A percentile compares a stretch with the other conserved stretches of the same genome.
Evolutionary conservation across 2,888 invertebrate genomes (phyloP).

Genomic region (Xestia sexstrigata): DNA sequence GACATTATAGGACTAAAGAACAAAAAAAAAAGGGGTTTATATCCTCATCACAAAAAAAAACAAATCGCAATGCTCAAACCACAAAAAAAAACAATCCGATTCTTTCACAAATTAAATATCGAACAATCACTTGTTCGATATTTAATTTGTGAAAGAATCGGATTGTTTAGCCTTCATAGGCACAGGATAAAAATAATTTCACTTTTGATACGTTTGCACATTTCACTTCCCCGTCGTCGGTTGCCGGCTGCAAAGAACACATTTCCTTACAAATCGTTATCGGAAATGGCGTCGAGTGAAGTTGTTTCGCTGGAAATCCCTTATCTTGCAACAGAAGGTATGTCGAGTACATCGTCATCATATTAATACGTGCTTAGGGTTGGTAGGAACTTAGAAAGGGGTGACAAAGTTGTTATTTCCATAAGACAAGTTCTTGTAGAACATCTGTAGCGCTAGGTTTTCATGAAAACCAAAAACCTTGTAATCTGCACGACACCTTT

Average conservation of each 20-base stretch:
- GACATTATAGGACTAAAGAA: not conserved
- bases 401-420: not conserved
- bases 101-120: slow-evolving; percentile 32
- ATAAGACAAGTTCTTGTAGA: not conserved
- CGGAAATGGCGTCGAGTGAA: slow-evolving; percentile 80
- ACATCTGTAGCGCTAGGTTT: not conserved
- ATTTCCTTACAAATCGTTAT: slow-evolving; percentile 84
- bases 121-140: too few species aligned
- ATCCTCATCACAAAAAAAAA: not conserved
- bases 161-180: too few species aligned
- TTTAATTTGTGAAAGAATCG: too few species aligned
- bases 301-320: slow-evolving; percentile 81
- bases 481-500: not conserved
- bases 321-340: slow-evolving; percentile 78
- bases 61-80: not conserved
- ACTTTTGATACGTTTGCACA: slow-evolving; percentile 44
- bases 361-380: slow-evolving; percentile 54
- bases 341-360: slow-evolving; percentile 75
- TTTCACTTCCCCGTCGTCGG: slow-evolving; percentile 44
- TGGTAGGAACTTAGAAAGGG: not conserved
- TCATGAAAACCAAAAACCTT: not conserved
- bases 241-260: slow-evolving; percentile 57
- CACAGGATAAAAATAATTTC: slow-evolving; percentile 49
- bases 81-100: not conserved
- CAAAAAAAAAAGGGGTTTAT: not conserved